phyloP scores from a whole-genome alignment of 1,140 invertebrate genomes.

The Drosophila pallidifrons region DNA sequence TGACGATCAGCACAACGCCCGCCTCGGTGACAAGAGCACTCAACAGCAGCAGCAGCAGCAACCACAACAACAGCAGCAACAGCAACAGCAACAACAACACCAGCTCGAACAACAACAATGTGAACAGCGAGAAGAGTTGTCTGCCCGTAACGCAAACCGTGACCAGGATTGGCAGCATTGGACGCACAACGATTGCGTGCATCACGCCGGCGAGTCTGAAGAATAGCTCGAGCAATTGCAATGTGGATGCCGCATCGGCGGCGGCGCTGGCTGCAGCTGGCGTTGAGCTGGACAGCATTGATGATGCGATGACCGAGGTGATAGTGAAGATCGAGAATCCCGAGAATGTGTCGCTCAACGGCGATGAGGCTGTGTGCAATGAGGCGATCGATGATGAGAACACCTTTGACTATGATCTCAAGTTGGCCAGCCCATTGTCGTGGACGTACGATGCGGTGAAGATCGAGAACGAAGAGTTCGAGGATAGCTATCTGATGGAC shows the following conservation, averaged over 20 bases:
- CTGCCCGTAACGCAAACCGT: constrained; percentile 64
- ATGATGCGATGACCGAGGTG: constrained; percentile 79
- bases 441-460: constrained; percentile 83
- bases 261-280: constrained; percentile 76
- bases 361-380: constrained; percentile 73
- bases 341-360: constrained; percentile 68
- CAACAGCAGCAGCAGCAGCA: constrained; percentile 52
- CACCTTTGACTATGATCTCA: constrained; percentile 79
- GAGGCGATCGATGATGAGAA: constrained; percentile 75
- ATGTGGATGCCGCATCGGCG: constrained; percentile 75
- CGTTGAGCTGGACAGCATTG: constrained; percentile 77
- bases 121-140: constrained; percentile 12
- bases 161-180: constrained; percentile 78
- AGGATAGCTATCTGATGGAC: constrained; percentile 76
- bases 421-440: constrained; percentile 79
- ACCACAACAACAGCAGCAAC: constrained; percentile 47
- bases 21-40: constrained; percentile 34
- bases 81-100: constrained; percentile 33
- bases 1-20: constrained; percentile 24
- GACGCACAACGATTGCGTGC: constrained; percentile 79
- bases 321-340: constrained; percentile 83
- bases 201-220: constrained; percentile 69
- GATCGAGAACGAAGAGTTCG: constrained; percentile 81
- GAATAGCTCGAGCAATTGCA: constrained; percentile 67
- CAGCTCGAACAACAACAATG: constrained; percentile 15